A percentile compares a stretch with the other conserved stretches of the same genome.
Conservation (phyloP, 2,113 vertebrate species). For the Larimichthys polyactis region DNA sequence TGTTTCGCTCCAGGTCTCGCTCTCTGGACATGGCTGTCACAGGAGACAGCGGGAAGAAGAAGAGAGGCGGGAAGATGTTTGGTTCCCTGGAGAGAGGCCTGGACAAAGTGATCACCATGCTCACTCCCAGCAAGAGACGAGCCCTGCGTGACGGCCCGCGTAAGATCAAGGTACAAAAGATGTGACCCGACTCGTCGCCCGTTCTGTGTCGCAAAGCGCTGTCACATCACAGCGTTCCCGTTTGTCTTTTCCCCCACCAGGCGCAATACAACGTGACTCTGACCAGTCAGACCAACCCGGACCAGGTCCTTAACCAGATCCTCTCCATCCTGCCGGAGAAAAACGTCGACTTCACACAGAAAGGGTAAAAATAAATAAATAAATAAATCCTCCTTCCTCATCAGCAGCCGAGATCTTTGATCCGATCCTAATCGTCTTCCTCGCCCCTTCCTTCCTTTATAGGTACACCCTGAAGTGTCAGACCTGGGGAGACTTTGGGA, state of each 20-base stretch:
- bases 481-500: constrained; percentile 91
- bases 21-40: constrained; percentile 88
- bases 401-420: neutral
- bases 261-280: constrained; percentile 94
- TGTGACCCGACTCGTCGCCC: no score
- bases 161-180: constrained; percentile 86
- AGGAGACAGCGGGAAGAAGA: constrained; percentile 88
- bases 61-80: constrained; percentile 90
- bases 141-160: constrained; percentile 86
- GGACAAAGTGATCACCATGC: constrained; percentile 95
- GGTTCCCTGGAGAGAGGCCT: constrained; percentile 93
- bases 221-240: neutral
- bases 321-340: constrained; percentile 88
- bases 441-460: neutral
- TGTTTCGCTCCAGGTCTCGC: constrained; percentile 83
- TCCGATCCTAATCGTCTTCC: neutral
- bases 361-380: constrained; percentile 88
- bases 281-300: constrained; percentile 89
- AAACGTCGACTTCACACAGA: constrained; percentile 91
- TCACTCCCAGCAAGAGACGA: constrained; percentile 92
- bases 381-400: constrained; percentile 47
- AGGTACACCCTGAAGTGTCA: constrained; percentile 95
- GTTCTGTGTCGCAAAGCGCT: neutral
- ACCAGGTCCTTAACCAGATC: constrained; percentile 91
- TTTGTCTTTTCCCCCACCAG: constrained; percentile 70